Evolutionary conservation across 2,797 vertebrate species (phyloP), one percentile per base, ranked within the genome.

Genomic region (Manis crassicaudata): DNA sequence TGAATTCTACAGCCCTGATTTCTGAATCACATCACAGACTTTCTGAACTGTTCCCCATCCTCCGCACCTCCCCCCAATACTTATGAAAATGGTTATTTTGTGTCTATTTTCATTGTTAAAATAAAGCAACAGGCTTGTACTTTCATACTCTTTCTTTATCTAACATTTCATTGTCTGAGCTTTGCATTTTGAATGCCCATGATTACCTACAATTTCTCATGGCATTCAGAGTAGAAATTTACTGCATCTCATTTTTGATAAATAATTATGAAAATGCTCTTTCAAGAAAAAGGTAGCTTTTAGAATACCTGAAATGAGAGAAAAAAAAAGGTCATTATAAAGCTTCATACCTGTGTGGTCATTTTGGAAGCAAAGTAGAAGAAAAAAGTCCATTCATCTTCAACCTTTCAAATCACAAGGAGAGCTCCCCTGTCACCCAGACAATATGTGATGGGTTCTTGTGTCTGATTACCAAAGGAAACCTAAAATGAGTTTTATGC

Each of bases 401-500:
- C 80, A 73, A 54, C 65, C 46, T 90, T 97, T 84, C 58, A 97
- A 97, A 97, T 97, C 12, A 72, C 46, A 72, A 95, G 93, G 83
- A 76, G 32, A 96, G 89, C 6, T 93, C 86, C 82, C 87, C 96
- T 91, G 72, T 93, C 96, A 95, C 96, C 79, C 92, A 95, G 77
- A 97, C 92, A 97, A 65, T 96, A 86, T 80, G 76, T 93, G 87
- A 96, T 94, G 90, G 46, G 68, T 91, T 79, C 32, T 86, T 96
- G 94, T 97, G 62, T 97, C 86, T 96, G 90, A 97, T 76, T 98
- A 92, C 62, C 91, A 96, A 81, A 89, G 92, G 97, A 97, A 81
- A 67, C 94, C 95, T 73, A 95, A 97, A 97, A 98, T 97, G 84
- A 95, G 96, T 97, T 96, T 98, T 94, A 80, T 98, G 35, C 96